Base-by-base conservation (phyloP, 30 jellyfish, hydroid and myxozoan genomes). In the Aurelia sp. region DNA sequence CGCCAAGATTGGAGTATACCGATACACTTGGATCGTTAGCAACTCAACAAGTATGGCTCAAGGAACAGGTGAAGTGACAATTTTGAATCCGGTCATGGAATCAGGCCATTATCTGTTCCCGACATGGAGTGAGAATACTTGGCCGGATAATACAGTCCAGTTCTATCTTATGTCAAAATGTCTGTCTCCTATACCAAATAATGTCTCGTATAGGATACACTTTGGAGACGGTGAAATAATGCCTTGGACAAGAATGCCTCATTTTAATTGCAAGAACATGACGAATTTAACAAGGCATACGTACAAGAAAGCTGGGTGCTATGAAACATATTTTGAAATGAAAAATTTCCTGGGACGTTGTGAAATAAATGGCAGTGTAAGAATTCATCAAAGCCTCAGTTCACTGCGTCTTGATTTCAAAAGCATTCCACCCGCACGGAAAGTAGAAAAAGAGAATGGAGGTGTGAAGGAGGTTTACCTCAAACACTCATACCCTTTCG, bases 161-260 rank as follows among this genome's bases (percentile, higher is more conserved):
- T 77, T 77, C 22, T 33, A 20, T 33, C 11, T 77, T 19, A 11
- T 50, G 21, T 12, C 48, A 10, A 16, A 19, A 65, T 77, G 88
- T 65, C 21, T 16, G 30, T 21, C 37, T 3, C 48, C 63, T 60
- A 40, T 41, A 30, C 80, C 79, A 16, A 62, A 48, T 13, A 33
- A 59, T 51, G 73, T 68, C 4, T 13, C 66, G 13, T 82, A 69
- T 40, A 70, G 75, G 47, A 71, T 82, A 16, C 11, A 82, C 64
- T 82, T 23, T 70, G 92, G 92, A 12, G 86, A 82, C 44, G 92
- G 92, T 4, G 79, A 55, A 35, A 18, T 35, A 22, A n/a, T 85
- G 13, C 22, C 76, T 13, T 82, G 92, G 92, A 31, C 20, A 17
- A 18, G 58, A 53, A 15, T 71, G 79, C 84, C 77, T 50, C 10